Base-by-base conservation (phyloP, 2,113 vertebrate genomes). In the Eptatretus burgeri region DNA sequence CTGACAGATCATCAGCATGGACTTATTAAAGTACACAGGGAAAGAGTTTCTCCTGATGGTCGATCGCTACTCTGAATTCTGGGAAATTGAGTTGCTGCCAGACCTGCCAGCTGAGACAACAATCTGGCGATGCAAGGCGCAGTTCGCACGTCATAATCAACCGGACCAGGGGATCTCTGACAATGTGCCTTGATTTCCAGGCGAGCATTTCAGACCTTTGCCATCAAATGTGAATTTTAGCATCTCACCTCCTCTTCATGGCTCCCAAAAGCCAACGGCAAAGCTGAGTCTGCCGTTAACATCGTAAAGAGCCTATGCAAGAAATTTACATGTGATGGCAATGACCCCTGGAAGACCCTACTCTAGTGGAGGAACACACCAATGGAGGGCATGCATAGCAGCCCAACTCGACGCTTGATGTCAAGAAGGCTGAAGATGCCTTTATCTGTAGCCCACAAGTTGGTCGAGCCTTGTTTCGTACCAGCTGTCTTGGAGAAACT, bases 1-100 rank as follows among this genome's bases (percentile, higher is more conserved):
- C 56, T 60, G 56, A 2, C 56, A 60, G 11, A 60, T 60, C 12
- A 20, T 60, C 56, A 60, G 56, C 56, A 60, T 60, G n/a, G 56
- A 60, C n/a, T 60, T 20, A 60, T 60, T 60, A 9, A 60, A 60
- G n/a, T 11, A 60, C 56, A 12, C 10, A 2, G 11, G 53, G 9
- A n/a, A 19, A 60, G 53, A 60, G 8, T 60, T n/a, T 12, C 53
- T 60, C 9, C 53, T 19, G 19, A 60, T 19, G 16, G 53, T 60
- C 53, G 19, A 60, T 19, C 53, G 12, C 53, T 8, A 56, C 53
- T 18, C 12, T 1, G 52, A 60, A 9, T 13, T 60, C 56, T 60
- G 56, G 56, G 56, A 60, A 60, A 60, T 60, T 10, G 20, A 60
- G 56, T 13, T 60, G 9, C 56, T 60, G 2, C 56, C 12, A 20